A percentile compares a stretch with the other conserved stretches of the same genome.
Conservation (phyloP, 1,140 invertebrate species). For the Dryas iulia region DNA sequence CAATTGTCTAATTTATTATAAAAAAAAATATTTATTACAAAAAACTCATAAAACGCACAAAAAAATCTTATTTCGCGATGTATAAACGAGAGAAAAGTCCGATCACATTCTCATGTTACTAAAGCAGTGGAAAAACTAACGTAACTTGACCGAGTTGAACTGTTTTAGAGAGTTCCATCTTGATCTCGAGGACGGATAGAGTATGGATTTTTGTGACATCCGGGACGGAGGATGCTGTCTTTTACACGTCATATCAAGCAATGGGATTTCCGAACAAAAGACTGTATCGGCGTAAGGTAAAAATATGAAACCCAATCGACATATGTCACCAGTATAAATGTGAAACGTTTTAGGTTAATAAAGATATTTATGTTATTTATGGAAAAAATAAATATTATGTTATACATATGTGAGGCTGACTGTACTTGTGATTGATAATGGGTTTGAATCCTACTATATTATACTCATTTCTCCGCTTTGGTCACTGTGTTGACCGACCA, state of each 20-base stretch:
- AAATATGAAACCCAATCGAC: background rate
- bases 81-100: slow-evolving; percentile 11
- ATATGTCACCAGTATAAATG: background rate
- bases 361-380: too few species aligned
- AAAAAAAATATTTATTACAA: too few species aligned
- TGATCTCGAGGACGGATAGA: background rate
- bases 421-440: too few species aligned
- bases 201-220: slow-evolving; percentile 3
- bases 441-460: too few species aligned
- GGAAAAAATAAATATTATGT: too few species aligned
- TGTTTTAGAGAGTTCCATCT: slow-evolving; percentile 16
- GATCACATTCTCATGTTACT: slow-evolving; percentile 44
- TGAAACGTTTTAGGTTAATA: background rate
- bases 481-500: too few species aligned
- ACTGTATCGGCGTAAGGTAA: background rate
- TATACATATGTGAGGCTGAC: too few species aligned
- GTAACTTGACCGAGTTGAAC: slow-evolving; percentile 47
- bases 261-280: background rate
- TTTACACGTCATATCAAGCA: slow-evolving; percentile 15
- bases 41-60: too few species aligned
- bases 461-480: too few species aligned
- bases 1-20: too few species aligned
- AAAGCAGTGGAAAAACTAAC: slow-evolving; percentile 55
- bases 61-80: background rate
- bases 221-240: background rate